A percentile compares a stretch with the other conserved stretches of the same genome.
phyloP scores from a whole-genome alignment of 2,888 invertebrate genomes.

The Gibbula magus region DNA sequence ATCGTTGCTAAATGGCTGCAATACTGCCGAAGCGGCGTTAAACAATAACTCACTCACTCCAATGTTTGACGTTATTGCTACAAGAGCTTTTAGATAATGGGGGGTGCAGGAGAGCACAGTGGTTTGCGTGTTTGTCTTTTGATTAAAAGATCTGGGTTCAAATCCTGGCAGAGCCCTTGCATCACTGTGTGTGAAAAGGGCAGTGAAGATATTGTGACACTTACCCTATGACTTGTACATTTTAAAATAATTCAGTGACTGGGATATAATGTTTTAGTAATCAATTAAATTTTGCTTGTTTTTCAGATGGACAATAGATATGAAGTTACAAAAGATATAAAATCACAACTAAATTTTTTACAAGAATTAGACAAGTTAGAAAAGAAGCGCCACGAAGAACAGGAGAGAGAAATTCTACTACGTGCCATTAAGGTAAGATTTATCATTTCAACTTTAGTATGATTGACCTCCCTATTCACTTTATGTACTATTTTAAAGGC shows the following conservation, averaged over 20 bases:
- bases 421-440: conserved; percentile 89
- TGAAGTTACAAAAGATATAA: conserved; percentile 91
- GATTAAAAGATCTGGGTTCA: not conserved
- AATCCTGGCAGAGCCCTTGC: not conserved
- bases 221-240: no score
- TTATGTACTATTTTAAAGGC: no score
- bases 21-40: no score
- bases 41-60: no score
- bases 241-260: no score
- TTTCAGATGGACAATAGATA: conserved; percentile 89
- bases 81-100: no score
- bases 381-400: conserved; percentile 94
- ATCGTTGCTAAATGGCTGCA: not conserved
- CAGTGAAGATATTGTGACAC: no score
- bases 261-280: not conserved
- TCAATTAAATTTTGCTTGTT: not conserved
- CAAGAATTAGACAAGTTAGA: conserved; percentile 97
- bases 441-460: no score
- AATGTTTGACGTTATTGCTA: no score
- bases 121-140: not conserved
- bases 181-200: no score
- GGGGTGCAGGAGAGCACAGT: not conserved
- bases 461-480: no score
- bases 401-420: conserved; percentile 93
- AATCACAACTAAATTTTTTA: conserved; percentile 95